Percentiles rank a stretch among this genome's conserved stretches.
Evolutionary conservation across 2,113 vertebrate species (phyloP).

Genomic region (Turdus rufiventris): DNA sequence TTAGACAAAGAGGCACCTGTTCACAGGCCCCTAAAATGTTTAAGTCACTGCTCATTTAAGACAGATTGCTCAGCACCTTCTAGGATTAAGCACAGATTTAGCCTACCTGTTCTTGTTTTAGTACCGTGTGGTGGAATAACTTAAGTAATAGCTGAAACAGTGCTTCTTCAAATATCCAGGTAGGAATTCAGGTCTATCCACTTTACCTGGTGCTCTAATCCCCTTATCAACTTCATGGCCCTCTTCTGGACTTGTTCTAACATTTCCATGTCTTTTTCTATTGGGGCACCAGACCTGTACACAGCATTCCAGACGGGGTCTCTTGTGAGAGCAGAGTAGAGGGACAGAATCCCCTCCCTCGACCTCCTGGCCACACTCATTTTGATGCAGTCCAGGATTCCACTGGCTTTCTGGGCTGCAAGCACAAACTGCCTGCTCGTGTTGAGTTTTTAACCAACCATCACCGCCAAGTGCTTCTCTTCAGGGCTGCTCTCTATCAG

Average conservation of each 20-base stretch:
- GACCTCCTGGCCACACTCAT: background rate
- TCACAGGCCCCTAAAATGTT: background rate
- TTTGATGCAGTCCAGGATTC: background rate
- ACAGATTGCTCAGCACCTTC: background rate
- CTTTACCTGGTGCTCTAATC: background rate
- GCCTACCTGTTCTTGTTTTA: background rate
- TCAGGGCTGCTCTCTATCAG: background rate
- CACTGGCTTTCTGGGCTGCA: background rate
- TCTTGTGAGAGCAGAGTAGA: background rate
- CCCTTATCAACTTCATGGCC: background rate
- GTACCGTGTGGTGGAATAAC: rapidly evolving
- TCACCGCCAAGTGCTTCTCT: background rate
- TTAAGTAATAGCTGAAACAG: background rate
- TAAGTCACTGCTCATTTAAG: background rate
- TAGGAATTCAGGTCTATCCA: background rate
- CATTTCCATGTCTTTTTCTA: background rate
- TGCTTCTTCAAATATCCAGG: background rate
- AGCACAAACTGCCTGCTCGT: background rate
- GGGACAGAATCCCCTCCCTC: background rate
- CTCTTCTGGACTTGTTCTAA: background rate
- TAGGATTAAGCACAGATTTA: background rate
- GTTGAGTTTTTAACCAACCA: background rate
- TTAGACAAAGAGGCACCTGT: background rate
- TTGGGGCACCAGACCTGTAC: background rate
- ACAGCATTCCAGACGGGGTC: background rate